Percentiles rank a stretch among this genome's conserved stretches.
These are phyloP conservation scores for Dicycla oo DNA, from an alignment of 2,888 invertebrate genomes.

Conservation along the genomic window DNA sequence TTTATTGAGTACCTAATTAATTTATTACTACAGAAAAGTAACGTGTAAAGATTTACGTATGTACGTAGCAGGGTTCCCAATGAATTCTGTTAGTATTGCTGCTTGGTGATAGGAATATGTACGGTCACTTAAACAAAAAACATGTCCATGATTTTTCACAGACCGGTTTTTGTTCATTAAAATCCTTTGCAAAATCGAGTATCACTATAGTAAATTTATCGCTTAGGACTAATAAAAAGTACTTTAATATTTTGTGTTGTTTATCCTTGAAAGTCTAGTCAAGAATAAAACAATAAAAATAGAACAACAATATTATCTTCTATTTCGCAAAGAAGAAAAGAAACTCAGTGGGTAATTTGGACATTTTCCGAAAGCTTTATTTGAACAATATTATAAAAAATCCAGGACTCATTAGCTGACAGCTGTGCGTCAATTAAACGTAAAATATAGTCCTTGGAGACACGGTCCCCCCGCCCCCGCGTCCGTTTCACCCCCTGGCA, in stretches of 20 bases:
- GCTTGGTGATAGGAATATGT: background rate
- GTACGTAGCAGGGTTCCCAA: background rate
- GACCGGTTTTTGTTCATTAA: too few species aligned
- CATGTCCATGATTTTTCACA: too few species aligned
- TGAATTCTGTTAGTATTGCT: background rate
- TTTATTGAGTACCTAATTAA: slow-evolving; percentile 4
- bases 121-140: background rate
- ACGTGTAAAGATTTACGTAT: background rate
- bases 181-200: background rate
- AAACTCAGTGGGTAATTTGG: slow-evolving; percentile 40
- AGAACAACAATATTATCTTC: slow-evolving; percentile 29
- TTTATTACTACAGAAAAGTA: background rate
- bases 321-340: slow-evolving; percentile 27
- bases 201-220: background rate
- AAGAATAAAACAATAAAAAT: slow-evolving; percentile 12
- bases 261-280: background rate
- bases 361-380: slow-evolving; percentile 65
- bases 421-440: slow-evolving; percentile 89
- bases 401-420: slow-evolving; percentile 88
- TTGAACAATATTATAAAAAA: slow-evolving; percentile 80
- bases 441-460: slow-evolving; percentile 88
- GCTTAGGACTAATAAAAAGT: background rate
- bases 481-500: slow-evolving; percentile 65
- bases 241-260: background rate
- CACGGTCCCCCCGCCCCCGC: slow-evolving; percentile 66